Percentiles rank a stretch among this genome's conserved stretches.
These are phyloP conservation scores for Dioctria rufipes DNA, from an alignment of 2,888 invertebrate species.

Conservation along the genomic window DNA sequence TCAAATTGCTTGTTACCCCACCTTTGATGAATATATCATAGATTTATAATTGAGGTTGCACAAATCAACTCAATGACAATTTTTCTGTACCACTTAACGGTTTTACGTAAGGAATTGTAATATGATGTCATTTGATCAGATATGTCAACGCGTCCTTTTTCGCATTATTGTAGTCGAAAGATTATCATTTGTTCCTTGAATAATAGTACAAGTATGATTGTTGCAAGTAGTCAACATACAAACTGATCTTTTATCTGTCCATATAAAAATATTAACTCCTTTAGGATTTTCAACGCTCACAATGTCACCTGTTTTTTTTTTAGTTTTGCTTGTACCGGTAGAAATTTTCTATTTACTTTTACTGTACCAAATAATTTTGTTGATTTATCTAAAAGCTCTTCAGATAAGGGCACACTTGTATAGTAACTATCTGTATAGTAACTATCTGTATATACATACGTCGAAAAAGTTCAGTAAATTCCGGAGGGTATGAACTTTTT, in stretches of 20 bases:
- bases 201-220: slow-evolving; percentile 53
- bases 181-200: slow-evolving; percentile 55
- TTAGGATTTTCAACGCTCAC: slow-evolving; percentile 62
- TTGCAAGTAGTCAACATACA: slow-evolving; percentile 50
- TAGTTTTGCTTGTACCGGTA: slow-evolving; percentile 62
- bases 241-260: slow-evolving; percentile 61
- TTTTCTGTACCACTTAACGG: slow-evolving; percentile 57
- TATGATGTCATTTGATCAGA: slow-evolving; percentile 56
- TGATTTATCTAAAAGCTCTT: slow-evolving; percentile 9
- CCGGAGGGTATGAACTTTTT: no score
- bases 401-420: slow-evolving; percentile 61
- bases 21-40: slow-evolving; percentile 56
- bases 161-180: background rate
- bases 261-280: slow-evolving; percentile 62
- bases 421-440: slow-evolving; percentile 64
- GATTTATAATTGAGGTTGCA: slow-evolving; percentile 42
- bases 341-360: slow-evolving; percentile 60
- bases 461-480: no score
- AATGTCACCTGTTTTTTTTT: slow-evolving; percentile 61
- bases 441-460: no score
- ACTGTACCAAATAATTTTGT: slow-evolving; percentile 61
- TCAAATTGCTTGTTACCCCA: slow-evolving; percentile 56
- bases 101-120: slow-evolving; percentile 57
- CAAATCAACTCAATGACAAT: slow-evolving; percentile 56
- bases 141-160: slow-evolving; percentile 56